Percentiles rank a stretch among this genome's conserved stretches.
phyloP scores from a whole-genome alignment of 1,140 invertebrate species.

The Sarcophaga peregrina region DNA sequence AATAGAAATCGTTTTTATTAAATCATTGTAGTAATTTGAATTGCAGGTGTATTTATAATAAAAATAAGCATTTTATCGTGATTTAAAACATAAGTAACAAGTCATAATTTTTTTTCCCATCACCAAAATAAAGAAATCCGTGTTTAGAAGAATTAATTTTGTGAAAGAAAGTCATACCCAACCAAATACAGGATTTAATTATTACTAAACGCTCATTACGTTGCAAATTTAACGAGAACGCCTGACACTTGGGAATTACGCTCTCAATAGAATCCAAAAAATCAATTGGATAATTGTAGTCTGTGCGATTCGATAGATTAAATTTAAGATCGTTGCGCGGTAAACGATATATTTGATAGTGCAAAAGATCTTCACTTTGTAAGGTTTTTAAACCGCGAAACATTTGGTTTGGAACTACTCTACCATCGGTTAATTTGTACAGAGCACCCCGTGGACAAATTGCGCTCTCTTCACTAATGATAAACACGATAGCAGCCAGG shows the following conservation, averaged over 20 bases:
- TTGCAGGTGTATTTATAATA: too few relatives aligned
- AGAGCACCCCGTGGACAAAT: conserved; percentile 79
- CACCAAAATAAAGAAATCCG: conserved; percentile 78
- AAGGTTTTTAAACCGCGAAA: conserved; percentile 73
- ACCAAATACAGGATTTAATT: conserved; percentile 78
- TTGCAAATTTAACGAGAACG: conserved; percentile 68
- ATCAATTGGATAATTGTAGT: conserved; percentile 83
- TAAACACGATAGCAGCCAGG: conserved; percentile 74
- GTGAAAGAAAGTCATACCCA: conserved; percentile 80
- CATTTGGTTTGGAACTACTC: conserved; percentile 74
- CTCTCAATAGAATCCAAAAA: conserved; percentile 79
- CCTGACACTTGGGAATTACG: conserved; percentile 55
- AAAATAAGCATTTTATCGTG: too few relatives aligned
- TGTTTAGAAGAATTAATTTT: conserved; percentile 74
- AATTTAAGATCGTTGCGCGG: conserved; percentile 77
- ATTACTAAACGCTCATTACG: conserved; percentile 70
- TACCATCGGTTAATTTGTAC: conserved; percentile 74
- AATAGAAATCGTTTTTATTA: too few relatives aligned
- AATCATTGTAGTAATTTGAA: too few relatives aligned
- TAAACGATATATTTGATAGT: conserved; percentile 75
- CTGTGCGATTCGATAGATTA: conserved; percentile 75
- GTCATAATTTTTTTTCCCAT: conserved; percentile 79
- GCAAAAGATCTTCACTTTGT: conserved; percentile 74
- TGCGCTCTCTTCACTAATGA: conserved; percentile 76
- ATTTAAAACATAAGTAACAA: conserved; percentile 76